Evolutionary conservation across 1,140 invertebrate species (phyloP), one percentile per base, ranked within the genome.

Genomic region (Aphis craccivora): DNA sequence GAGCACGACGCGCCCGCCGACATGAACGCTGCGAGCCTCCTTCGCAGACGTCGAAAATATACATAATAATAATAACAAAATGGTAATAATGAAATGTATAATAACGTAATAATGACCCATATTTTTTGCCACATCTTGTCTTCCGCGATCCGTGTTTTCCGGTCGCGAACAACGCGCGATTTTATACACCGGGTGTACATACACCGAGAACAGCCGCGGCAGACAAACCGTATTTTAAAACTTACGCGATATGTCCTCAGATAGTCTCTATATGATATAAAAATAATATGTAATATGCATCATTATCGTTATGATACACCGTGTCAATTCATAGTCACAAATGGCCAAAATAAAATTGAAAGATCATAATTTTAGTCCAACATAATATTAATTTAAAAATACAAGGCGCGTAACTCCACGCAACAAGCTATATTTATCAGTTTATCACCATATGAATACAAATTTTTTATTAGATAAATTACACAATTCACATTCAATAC

Each of bases 81-180:
- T 67, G 4, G 20, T 60, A 67, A 37, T 53, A 51, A 51, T 51
- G 18, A 51, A 51, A 51, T 51, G 7, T 60, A 53, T 53, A 51
- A 90, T 35, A 91, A 76, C 22, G 48, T 35, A 81, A 48, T 45
- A 37, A 53, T 89, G 87, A 89, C 87, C 87, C 48, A 87, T 45
- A 87, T 76, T 76, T 76, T 76, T 14, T n/a, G 30, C 30, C 30
- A 76, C n/a, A 30, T 76, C 60, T n/a, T 76, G 30, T 84, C 37
- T 40, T 22, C 83, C 83, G 23, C 83, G 37, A 40, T 43, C 40
- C 23, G 83, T 84, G 83, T 40, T 84, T 84, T 84, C 37, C 83
- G 83, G 83, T n/a, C 23, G 83, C 37, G 9, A 84, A 25, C 83
- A 84, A 25, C 83, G 37, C 83, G 23, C 40, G 23, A 40, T 84